phyloP scores from a whole-genome alignment of 2,113 vertebrate genomes.

The Montifringilla adamsi region DNA sequence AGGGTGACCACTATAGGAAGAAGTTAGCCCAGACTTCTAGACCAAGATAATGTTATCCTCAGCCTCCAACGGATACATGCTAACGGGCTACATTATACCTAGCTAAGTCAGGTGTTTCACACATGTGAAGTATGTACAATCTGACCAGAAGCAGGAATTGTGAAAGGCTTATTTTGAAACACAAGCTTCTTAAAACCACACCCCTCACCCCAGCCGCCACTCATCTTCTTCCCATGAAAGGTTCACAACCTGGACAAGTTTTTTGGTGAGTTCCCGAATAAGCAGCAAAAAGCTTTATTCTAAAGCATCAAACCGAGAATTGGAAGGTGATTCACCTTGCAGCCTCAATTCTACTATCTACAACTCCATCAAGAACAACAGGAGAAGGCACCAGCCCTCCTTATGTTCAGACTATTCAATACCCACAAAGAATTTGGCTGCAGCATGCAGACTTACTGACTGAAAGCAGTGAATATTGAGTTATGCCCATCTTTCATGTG shows the following conservation, averaged over 20 bases:
- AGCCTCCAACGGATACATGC: neutral
- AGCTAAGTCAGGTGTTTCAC: neutral
- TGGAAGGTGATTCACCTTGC: rapidly evolving
- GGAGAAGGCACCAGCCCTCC: neutral
- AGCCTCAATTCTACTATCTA: neutral
- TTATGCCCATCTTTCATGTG: neutral
- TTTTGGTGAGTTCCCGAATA: neutral
- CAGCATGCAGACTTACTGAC: neutral
- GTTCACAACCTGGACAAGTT: neutral
- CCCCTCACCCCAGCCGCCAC: neutral
- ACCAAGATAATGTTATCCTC: neutral
- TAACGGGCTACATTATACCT: neutral
- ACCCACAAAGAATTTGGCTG: neutral
- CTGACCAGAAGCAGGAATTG: neutral
- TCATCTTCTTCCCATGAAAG: neutral
- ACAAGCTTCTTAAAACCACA: conserved; percentile 13
- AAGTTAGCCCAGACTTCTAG: neutral
- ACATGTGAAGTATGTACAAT: neutral
- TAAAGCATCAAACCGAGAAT: neutral
- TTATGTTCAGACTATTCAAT: neutral
- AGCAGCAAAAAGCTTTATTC: neutral
- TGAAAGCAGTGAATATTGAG: neutral
- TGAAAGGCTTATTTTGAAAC: conserved; percentile 24
- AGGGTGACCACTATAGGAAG: neutral
- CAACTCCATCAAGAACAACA: neutral